Percentiles rank a stretch among this genome's conserved stretches.
Evolutionary conservation across 30 jellyfish, hydroid and myxozoan species (phyloP).

Genomic region (Chironex yamaguchii): DNA sequence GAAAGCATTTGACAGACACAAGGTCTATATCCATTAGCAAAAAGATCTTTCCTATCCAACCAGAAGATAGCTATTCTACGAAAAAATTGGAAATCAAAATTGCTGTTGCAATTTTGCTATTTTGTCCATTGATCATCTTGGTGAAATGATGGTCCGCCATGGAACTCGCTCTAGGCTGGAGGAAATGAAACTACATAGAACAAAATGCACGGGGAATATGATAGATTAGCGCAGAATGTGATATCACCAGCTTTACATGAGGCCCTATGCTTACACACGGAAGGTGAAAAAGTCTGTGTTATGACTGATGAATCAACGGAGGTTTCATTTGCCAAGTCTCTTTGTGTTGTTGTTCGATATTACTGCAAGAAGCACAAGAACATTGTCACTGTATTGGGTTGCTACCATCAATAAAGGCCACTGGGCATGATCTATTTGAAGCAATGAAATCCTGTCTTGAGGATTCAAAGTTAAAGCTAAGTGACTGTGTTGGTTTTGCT

Average conservation of each 20-base stretch:
- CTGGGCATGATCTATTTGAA: slow-evolving; percentile 16
- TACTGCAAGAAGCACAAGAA: slow-evolving; percentile 30
- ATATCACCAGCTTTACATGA: slow-evolving; percentile 44
- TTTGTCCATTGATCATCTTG: too few relatives aligned
- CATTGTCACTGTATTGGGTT: slow-evolving; percentile 26
- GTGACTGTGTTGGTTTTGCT: slow-evolving; percentile 1
- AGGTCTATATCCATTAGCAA: too few relatives aligned
- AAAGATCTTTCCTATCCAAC: too few relatives aligned
- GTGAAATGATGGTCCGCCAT: too few relatives aligned
- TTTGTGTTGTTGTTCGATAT: slow-evolving; percentile 44
- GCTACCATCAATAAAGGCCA: slow-evolving; percentile 11
- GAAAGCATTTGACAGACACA: too few relatives aligned
- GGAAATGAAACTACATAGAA: slow-evolving; percentile 46
- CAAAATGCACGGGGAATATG: too few relatives aligned
- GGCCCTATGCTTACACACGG: slow-evolving; percentile 27
- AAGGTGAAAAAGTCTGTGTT: slow-evolving; percentile 37
- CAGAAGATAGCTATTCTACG: too few relatives aligned
- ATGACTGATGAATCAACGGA: slow-evolving; percentile 42
- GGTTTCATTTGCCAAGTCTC: slow-evolving; percentile 7
- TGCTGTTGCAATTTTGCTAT: too few relatives aligned
- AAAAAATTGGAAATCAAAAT: too few relatives aligned
- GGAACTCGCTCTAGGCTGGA: too few relatives aligned
- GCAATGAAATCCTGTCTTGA: not conserved
- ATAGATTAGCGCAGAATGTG: slow-evolving; percentile 41
- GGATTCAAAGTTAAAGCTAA: not conserved